Evolutionary conservation across 2,797 vertebrate genomes (phyloP), one percentile per base, ranked within the genome.

Genomic region (Pseudochirops cupreus): DNA sequence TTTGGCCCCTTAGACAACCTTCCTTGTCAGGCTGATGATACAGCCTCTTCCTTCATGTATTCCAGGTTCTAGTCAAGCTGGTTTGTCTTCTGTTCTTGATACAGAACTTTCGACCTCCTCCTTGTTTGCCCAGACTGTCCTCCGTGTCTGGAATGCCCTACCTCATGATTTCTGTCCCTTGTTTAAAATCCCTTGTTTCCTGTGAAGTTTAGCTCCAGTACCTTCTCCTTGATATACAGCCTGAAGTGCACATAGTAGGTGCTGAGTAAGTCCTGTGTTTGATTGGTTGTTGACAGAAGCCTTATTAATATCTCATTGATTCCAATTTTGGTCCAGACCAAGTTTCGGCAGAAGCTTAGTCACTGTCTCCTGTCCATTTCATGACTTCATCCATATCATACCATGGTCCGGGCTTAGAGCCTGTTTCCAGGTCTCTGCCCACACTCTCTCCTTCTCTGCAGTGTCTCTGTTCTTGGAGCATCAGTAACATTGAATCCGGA

Each of bases 401-500:
- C 31, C 59, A 12, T 62, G 18, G n/a, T 39, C 39, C 9, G 24
- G n/a, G n/a, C 67, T 82, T 46, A 6, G n/a, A 46, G 39, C n/a
- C 67, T 46, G 7, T 50, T 10, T 87, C 39, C 6, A 18, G 39
- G 39, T 1, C 10, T 87, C 24, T 21, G 2, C 74, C 21, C 6
- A 26, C 26, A 3, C 0, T 46, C 9, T 46, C 39, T 46, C 12
- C 39, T 82, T 5, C 74, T n/a, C 33, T n/a, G 39, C 21, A 46
- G 5, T 28, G 74, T 97, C 94, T 97, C 91, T 94, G 28, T 96
- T 94, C 95, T 97, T 95, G 97, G 46, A 92, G 46, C 95, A 94
- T 62, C 62, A 82, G 92, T 94, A 94, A 97, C 93, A 92, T 58
- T 56, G 93, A 95, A 90, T 94, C 39, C 93, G 56, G 96, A 94